Base-by-base conservation (phyloP, 2,113 vertebrate species). In the Leucopternis melanops region DNA sequence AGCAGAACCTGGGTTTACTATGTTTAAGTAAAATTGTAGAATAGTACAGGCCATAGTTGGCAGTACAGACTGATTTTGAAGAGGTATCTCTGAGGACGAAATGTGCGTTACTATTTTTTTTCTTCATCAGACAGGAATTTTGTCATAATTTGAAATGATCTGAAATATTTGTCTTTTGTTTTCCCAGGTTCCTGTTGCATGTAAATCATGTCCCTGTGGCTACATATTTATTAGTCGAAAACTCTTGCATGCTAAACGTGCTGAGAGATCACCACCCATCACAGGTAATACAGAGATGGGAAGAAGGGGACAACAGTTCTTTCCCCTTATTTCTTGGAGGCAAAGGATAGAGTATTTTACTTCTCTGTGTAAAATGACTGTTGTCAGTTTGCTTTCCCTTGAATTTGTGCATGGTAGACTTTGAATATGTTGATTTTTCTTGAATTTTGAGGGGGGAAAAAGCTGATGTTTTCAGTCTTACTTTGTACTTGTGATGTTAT, bases 151-250 rank as follows among this genome's bases (percentile, higher is more conserved):
- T 58, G 59, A 78, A 85, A 62, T 61, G 1, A 47, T 32, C 69
- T 81, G 79, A 96, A 92, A 66, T 73, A 13, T 21, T 21, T 94
- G 6, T 81, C 34, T 55, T 59, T 78, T 89, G 61, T 89, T 65
- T 70, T 92, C 88, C 32, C 88, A 99, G 99, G 99, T 99, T 98
- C 99, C 99, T 79, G 99, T 99, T 92, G 99, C 99, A 25, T 99
- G 99, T 97, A 99, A 99, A 97, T 99, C 99, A 13, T 99, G 99
- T 93, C 99, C 99, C 20, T 99, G 99, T 97, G 99, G 99, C 88
- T 99, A 98, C 74, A 99, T 99, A 96, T 99, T 99, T 97, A 99
- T 99, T 91, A 99, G 99, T 96, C 98, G 99, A 95, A 99, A 99
- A 94, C 99, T 99, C 75, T 97, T 99, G 71, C 99, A 99, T 94